Percentiles rank a stretch among this genome's conserved stretches.
Conservation (phyloP, 2,888 invertebrate species). For the Phengaris arion region DNA sequence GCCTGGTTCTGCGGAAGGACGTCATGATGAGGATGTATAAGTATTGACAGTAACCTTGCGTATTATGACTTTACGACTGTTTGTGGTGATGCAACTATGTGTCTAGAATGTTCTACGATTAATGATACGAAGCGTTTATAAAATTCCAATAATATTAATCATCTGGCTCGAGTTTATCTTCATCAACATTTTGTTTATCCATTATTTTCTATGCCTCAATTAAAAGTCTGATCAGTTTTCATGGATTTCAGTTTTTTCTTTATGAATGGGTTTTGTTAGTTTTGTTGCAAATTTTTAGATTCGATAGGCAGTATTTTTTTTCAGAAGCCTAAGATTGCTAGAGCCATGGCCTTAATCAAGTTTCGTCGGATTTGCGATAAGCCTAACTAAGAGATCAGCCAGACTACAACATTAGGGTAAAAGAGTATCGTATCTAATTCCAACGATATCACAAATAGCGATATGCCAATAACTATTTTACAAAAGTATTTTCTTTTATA, state of each 20-base stretch:
- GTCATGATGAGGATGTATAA: constrained; percentile 34
- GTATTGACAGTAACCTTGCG: constrained; percentile 45
- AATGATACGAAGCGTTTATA: constrained; percentile 22
- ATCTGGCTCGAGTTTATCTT: constrained; percentile 11
- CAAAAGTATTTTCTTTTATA: neutral
- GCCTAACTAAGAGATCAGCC: too few species aligned
- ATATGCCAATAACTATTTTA: neutral
- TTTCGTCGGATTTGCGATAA: too few species aligned
- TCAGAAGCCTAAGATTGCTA: too few species aligned
- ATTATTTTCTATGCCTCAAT: too few species aligned
- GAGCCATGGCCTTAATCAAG: too few species aligned
- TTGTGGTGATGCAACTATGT: constrained; percentile 46
- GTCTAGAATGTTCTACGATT: constrained; percentile 39
- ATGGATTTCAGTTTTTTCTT: too few species aligned
- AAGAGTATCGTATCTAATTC: neutral
- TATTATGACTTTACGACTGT: constrained; percentile 44
- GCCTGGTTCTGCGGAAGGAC: constrained; percentile 34
- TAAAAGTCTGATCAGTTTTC: too few species aligned
- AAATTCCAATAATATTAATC: constrained; percentile 7
- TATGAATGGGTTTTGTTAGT: too few species aligned
- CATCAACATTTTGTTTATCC: constrained; percentile 11
- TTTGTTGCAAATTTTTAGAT: too few species aligned
- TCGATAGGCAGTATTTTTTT: too few species aligned
- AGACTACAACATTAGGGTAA: neutral
- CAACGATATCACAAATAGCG: neutral